Percentiles rank a stretch among this genome's conserved stretches.
Evolutionary conservation across 2,888 invertebrate species (phyloP).

Genomic region (Disparrhopalites patrizii): DNA sequence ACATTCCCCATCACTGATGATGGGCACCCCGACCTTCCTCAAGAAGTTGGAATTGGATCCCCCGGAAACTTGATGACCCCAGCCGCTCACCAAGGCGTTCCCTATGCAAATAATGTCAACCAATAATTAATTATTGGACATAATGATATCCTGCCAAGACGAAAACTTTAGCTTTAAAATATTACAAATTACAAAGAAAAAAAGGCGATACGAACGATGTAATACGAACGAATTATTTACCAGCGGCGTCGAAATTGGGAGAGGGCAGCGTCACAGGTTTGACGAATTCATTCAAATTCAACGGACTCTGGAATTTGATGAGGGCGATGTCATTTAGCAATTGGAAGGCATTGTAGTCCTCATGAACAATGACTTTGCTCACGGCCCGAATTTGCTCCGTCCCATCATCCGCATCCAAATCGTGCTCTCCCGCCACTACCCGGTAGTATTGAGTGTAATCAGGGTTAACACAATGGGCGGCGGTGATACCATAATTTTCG

Average conservation of each 20-base stretch:
- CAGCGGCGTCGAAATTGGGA: background rate
- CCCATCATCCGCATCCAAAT: background rate
- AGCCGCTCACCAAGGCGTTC: too few relatives aligned
- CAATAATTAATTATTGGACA: too few relatives aligned
- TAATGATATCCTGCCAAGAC: too few relatives aligned
- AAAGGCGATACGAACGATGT: too few relatives aligned
- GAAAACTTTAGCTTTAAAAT: too few relatives aligned
- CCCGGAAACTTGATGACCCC: too few relatives aligned
- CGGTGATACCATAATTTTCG: background rate
- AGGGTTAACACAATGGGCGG: slow-evolving; percentile 4
- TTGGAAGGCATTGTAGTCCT: background rate
- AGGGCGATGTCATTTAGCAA: slow-evolving; percentile 5
- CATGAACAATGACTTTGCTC: background rate
- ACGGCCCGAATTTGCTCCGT: background rate
- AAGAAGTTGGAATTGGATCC: too few relatives aligned
- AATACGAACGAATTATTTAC: too few relatives aligned
- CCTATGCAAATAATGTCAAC: too few relatives aligned
- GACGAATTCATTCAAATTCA: background rate
- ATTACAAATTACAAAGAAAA: too few relatives aligned
- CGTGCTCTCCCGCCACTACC: background rate
- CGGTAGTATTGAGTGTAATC: background rate
- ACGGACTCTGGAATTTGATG: background rate
- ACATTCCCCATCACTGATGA: too few relatives aligned
- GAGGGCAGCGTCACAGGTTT: background rate
- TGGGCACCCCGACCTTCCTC: too few relatives aligned